Evolutionary conservation across 2,888 invertebrate genomes (phyloP).

Genomic region (Philereme transversata): DNA sequence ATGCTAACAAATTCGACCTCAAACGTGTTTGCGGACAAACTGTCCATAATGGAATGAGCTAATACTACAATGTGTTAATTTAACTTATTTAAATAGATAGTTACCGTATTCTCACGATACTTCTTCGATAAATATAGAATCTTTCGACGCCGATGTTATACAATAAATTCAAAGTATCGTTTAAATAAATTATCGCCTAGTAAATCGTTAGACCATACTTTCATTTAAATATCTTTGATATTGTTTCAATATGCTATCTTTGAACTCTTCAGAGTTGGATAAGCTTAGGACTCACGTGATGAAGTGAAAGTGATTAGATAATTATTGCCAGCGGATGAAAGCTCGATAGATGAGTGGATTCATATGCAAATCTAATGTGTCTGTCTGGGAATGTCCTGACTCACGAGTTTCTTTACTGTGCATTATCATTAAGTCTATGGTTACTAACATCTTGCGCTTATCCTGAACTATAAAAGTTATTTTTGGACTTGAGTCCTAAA

Average conservation of each 20-base stretch:
- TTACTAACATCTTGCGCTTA: neutral
- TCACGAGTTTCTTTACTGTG: conserved; percentile 7
- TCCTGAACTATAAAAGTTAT: conserved; percentile 1
- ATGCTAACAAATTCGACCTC: conserved; percentile 40
- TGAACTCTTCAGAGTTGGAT: neutral
- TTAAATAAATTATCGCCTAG: neutral
- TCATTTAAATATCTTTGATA: conserved; percentile 12
- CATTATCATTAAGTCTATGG: neutral
- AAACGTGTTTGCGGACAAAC: conserved; percentile 32
- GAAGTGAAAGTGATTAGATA: conserved; percentile 43
- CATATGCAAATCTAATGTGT: conserved; percentile 35
- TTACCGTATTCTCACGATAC: neutral
- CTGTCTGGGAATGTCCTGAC: conserved; percentile 32
- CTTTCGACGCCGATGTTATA: too few relatives aligned
- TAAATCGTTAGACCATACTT: neutral
- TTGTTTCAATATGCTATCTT: neutral
- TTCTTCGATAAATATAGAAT: neutral
- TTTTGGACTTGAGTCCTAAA: neutral
- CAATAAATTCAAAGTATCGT: neutral
- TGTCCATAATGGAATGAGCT: conserved; percentile 29
- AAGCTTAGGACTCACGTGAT: conserved; percentile 34
- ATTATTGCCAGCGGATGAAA: conserved; percentile 25
- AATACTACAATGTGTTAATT: conserved; percentile 21
- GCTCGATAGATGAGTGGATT: conserved; percentile 24
- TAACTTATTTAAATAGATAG: conserved; percentile 12